These are phyloP conservation scores for Sesia bembeciformis DNA, from an alignment of 2,888 invertebrate genomes.

Conservation along the genomic window DNA sequence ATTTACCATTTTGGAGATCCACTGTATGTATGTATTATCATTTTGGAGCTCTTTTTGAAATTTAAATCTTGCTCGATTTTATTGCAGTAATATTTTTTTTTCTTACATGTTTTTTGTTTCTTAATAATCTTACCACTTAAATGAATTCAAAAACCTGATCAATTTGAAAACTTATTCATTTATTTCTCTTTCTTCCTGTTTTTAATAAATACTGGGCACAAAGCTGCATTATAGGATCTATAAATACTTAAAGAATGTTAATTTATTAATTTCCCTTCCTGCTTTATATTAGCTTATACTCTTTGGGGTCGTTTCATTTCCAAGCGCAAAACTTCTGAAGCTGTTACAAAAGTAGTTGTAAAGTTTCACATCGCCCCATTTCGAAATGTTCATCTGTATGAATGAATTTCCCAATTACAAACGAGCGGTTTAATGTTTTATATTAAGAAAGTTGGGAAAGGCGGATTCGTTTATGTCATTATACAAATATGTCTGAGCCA, in stretches of 20 bases:
- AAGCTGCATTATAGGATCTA: too few relatives aligned
- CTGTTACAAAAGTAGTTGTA: constrained; percentile 61
- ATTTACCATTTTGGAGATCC: too few relatives aligned
- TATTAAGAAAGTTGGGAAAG: constrained; percentile 5
- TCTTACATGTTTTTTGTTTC: too few relatives aligned
- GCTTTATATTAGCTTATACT: constrained; percentile 27
- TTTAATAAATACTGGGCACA: too few relatives aligned
- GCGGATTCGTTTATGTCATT: not conserved
- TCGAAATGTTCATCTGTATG: constrained; percentile 41
- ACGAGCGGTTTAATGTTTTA: constrained; percentile 24
- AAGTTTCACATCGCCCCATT: constrained; percentile 46
- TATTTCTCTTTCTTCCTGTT: too few relatives aligned
- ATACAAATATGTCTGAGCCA: not conserved
- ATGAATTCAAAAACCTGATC: too few relatives aligned
- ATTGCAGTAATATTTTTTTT: too few relatives aligned
- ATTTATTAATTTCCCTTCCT: constrained; percentile 14
- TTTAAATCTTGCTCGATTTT: too few relatives aligned
- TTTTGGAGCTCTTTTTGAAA: too few relatives aligned
- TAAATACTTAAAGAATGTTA: not conserved
- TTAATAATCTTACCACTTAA: too few relatives aligned
- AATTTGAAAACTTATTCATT: too few relatives aligned
- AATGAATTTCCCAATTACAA: constrained; percentile 46
- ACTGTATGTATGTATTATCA: too few relatives aligned
- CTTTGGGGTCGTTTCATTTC: constrained; percentile 33
- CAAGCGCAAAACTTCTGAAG: constrained; percentile 38